Base-by-base conservation (phyloP, 2,113 vertebrate genomes). In the Hippolais icterina region DNA sequence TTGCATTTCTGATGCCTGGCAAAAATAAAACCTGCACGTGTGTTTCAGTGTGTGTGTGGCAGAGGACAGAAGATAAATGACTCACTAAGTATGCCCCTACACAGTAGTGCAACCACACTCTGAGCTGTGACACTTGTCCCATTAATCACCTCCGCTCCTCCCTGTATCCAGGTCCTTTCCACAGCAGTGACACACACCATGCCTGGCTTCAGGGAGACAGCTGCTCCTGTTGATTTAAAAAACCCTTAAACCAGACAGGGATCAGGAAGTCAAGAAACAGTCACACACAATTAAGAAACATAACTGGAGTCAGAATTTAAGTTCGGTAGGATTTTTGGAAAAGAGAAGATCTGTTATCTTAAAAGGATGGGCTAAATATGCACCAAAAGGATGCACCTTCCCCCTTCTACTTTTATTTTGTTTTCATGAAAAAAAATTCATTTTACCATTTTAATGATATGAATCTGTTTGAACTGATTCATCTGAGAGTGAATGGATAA, bases 201-300 rank as follows among this genome's bases (percentile, higher is more conserved):
- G 95, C 94, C 91, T 96, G 85, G 87, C 86, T 97, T 72, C 60
- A 86, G 93, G 59, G 28, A 95, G 79, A 94, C 94, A 97, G 95
- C 97, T 94, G 96, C 77, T 97, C 78, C 83, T 81, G 87, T 54
- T 97, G 92, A 97, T 97, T 97, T 96, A 96, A 95, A 77, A 77
- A 95, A 77, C 83, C 53, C 68, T 89, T 87, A 94, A 95, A 91
- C 79, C 80, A 95, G 96, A 93, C 92, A 85, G 88, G 79, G 87
- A 96, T 96, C 87, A 93, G 87, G 72, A 92, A 95, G 86, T 96
- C 87, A 89, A 91, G 85, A 89, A 96, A 90, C 70, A 97, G 78
- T 89, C 69, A 66, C 75, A 90, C 0, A 1, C 83, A 95, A 94
- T 95, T 96, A 97, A 84, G 65, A 95, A 87, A 87, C 82, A 94